Conservation (phyloP, 2,113 vertebrate genomes). For the Lucifuga dentata region DNA sequence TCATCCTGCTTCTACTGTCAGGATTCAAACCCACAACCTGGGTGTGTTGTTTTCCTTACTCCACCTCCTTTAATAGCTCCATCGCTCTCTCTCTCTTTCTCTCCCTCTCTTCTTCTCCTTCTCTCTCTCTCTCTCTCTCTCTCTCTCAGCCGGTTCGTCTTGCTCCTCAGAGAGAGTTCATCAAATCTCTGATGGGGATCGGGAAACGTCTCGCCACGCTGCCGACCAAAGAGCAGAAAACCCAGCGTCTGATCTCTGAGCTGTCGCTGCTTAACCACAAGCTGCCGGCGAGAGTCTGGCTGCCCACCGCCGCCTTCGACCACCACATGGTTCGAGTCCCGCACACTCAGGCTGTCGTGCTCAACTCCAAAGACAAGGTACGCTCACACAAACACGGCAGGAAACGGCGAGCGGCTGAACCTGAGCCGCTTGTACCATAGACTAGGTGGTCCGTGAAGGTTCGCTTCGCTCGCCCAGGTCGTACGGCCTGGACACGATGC, state of each 20-base stretch:
- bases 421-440: no score
- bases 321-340: slow-evolving; percentile 95
- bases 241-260: slow-evolving; percentile 91
- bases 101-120: neutral
- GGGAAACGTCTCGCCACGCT: slow-evolving; percentile 93
- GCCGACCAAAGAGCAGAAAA: slow-evolving; percentile 98
- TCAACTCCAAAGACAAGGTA: slow-evolving; percentile 98
- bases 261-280: slow-evolving; percentile 97
- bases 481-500: no score
- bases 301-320: slow-evolving; percentile 91
- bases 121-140: neutral
- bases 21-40: no score
- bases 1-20: no score
- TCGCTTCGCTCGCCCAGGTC: no score
- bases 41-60: no score
- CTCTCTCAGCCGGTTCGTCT: slow-evolving; percentile 88
- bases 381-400: no score
- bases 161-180: slow-evolving; percentile 94
- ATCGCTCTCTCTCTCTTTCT: neutral
- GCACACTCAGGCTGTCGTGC: slow-evolving; percentile 94
- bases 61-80: no score
- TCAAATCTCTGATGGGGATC: slow-evolving; percentile 94
- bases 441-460: no score
- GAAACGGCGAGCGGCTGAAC: no score
- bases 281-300: slow-evolving; percentile 93